Evolutionary conservation across 2,888 invertebrate species (phyloP).

Genomic region (Epinotia ramella): DNA sequence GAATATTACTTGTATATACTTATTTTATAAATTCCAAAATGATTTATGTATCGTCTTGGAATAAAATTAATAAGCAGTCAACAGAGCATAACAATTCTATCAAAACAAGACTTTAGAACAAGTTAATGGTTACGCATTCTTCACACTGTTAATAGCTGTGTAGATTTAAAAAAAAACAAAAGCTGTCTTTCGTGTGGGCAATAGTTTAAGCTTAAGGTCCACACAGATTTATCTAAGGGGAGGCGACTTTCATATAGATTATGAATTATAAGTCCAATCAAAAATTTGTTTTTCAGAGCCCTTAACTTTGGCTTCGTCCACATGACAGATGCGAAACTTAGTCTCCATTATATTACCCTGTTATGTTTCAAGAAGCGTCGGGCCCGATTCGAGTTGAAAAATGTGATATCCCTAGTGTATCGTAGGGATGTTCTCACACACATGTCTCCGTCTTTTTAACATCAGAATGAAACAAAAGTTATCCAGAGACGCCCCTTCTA

Average conservation of each 20-base stretch:
- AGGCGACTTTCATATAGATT: too few relatives aligned
- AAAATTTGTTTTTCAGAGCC: too few relatives aligned
- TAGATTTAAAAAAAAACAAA: too few relatives aligned
- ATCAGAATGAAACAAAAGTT: neutral
- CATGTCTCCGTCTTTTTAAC: neutral
- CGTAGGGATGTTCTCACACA: neutral
- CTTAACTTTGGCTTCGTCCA: neutral
- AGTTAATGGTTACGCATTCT: neutral
- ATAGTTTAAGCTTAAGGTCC: too few relatives aligned
- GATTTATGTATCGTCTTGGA: neutral
- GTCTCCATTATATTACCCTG: neutral
- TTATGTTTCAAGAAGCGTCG: neutral
- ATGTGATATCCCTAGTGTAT: neutral
- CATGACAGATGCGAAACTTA: neutral
- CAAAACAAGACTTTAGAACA: neutral
- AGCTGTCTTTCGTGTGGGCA: too few relatives aligned
- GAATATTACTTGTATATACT: constrained; percentile 3
- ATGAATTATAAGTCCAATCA: too few relatives aligned
- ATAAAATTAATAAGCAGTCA: neutral
- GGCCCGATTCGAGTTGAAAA: neutral
- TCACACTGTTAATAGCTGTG: neutral
- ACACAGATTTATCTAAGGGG: too few relatives aligned
- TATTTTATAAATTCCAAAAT: neutral
- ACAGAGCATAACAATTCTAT: neutral
- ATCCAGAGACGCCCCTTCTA: neutral